Conservation (phyloP, 2,888 invertebrate genomes). For the Kuschelorhynchus macadamiae region DNA sequence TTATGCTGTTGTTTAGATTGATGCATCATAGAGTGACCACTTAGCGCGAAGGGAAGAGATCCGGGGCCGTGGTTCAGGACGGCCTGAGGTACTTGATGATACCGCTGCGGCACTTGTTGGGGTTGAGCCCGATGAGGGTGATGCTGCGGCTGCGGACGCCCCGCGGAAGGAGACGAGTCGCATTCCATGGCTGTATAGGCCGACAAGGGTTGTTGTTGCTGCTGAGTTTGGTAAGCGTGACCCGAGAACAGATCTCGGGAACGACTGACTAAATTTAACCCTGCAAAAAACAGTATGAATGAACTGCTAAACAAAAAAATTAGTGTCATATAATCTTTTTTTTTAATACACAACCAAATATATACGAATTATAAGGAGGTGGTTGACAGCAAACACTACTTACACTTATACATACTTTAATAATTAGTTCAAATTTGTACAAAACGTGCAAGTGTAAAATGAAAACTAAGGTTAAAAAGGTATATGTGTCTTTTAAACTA, state of each 20-base stretch:
- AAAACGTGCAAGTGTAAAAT: too few species aligned
- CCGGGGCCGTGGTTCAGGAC: slow-evolving; percentile 68
- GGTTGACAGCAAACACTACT: too few species aligned
- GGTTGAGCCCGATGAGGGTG: slow-evolving; percentile 52
- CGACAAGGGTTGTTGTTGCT: slow-evolving; percentile 57
- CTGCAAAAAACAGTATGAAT: slow-evolving; percentile 63
- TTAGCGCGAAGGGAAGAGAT: slow-evolving; percentile 67
- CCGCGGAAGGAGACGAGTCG: slow-evolving; percentile 74
- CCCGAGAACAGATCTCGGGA: slow-evolving; percentile 63
- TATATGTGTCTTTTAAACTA: too few species aligned
- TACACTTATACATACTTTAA: too few species aligned
- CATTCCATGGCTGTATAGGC: slow-evolving; percentile 80
- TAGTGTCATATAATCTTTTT: not conserved
- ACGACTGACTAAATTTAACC: slow-evolving; percentile 69
- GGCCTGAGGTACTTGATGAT: slow-evolving; percentile 62
- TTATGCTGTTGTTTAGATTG: slow-evolving; percentile 48
- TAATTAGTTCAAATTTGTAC: too few species aligned
- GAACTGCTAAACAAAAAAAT: not conserved
- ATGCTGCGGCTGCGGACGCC: slow-evolving; percentile 49
- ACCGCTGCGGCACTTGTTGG: slow-evolving; percentile 60
- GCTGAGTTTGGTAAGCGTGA: slow-evolving; percentile 57
- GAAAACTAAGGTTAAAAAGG: too few species aligned
- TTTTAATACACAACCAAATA: too few species aligned
- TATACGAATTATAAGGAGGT: too few species aligned
- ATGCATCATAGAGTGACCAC: slow-evolving; percentile 61